phyloP scores from a whole-genome alignment of 2,113 vertebrate species.

The Aleadryas rufinucha region DNA sequence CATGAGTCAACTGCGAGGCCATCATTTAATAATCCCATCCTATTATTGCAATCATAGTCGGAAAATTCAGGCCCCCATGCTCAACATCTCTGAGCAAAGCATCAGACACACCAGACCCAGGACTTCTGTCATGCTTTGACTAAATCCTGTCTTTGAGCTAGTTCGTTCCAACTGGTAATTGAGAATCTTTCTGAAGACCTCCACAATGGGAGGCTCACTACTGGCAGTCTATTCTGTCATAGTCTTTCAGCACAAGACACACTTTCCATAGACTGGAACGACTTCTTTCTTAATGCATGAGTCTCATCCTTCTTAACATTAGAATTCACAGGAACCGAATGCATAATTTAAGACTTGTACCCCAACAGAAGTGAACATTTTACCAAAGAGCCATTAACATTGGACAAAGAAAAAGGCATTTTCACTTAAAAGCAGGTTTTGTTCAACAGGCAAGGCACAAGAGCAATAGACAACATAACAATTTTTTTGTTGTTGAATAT shows the following conservation, averaged over 20 bases:
- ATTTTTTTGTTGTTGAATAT: neutral
- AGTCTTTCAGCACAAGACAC: neutral
- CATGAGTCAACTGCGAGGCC: neutral
- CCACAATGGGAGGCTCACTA: neutral
- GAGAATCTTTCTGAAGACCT: neutral
- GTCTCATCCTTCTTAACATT: neutral
- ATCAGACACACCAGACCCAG: neutral
- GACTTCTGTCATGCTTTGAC: neutral
- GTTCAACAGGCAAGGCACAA: neutral
- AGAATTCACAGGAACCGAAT: neutral
- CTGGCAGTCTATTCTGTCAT: neutral
- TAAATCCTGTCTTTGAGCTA: neutral
- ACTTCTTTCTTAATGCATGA: neutral
- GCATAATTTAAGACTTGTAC: neutral
- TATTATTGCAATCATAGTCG: neutral
- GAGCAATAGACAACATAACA: neutral
- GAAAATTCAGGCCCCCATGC: neutral
- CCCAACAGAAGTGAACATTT: neutral
- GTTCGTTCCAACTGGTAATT: neutral
- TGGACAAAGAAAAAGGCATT: neutral
- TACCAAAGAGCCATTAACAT: neutral
- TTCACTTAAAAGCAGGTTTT: neutral
- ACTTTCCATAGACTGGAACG: neutral
- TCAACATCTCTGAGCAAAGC: neutral
- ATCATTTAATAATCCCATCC: neutral